Percentiles rank a stretch among this genome's conserved stretches.
phyloP scores from a whole-genome alignment of 2,113 vertebrate species.

The Trogon surrucura region DNA sequence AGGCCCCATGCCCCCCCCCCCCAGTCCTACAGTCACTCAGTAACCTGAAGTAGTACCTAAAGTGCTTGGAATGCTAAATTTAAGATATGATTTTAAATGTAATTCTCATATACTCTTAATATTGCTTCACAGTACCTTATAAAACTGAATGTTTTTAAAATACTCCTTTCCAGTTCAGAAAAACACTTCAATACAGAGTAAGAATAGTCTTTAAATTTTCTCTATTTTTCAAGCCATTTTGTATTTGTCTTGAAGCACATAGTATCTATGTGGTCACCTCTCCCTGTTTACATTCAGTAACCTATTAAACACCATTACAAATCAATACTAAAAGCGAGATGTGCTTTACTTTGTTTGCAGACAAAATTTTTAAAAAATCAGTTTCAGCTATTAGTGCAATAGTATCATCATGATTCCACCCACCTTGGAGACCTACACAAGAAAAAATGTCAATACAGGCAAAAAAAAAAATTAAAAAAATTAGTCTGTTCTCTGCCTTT shows the following conservation, averaged over 20 bases:
- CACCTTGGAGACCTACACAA: neutral
- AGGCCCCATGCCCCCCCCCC: neutral
- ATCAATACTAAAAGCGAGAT: neutral
- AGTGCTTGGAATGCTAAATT: neutral
- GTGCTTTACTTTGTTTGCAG: neutral
- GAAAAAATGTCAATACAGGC: neutral
- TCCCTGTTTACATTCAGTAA: neutral
- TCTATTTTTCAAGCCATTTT: neutral
- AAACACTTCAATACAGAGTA: neutral
- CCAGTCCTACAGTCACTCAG: neutral
- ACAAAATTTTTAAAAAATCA: neutral
- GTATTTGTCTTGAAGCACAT: neutral
- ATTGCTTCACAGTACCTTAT: neutral
- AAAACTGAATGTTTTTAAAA: neutral
- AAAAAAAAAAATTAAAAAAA: neutral
- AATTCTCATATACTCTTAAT: neutral
- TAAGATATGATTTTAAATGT: neutral
- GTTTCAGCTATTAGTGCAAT: neutral
- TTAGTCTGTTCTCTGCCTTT: neutral
- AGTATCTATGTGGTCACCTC: neutral
- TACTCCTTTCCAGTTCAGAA: slow-evolving; percentile 17
- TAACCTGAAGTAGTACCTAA: neutral
- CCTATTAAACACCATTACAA: neutral
- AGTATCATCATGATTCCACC: neutral
- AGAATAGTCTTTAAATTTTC: neutral